Conservation (phyloP, 2,113 vertebrate species). For the Elaphurus davidianus region DNA sequence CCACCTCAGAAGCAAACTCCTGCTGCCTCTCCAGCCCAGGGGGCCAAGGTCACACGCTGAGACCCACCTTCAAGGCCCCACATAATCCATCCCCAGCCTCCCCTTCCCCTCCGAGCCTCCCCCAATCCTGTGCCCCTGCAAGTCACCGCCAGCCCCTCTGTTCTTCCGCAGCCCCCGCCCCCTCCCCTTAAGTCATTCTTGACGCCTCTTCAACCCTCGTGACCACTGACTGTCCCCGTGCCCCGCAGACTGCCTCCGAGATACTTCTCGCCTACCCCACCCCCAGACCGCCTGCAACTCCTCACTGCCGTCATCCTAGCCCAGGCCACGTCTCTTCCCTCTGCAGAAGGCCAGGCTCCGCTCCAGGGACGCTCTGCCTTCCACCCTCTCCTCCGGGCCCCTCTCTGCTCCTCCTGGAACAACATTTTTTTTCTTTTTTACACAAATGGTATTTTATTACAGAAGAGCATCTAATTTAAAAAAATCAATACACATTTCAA, state of each 20-base stretch:
- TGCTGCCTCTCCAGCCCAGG: not conserved
- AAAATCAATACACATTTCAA: constrained; percentile 52
- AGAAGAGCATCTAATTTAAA: constrained; percentile 55
- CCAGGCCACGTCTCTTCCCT: not conserved
- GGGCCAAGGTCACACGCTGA: not conserved
- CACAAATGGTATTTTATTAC: constrained; percentile 8
- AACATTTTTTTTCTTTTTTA: not conserved
- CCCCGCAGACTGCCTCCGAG: not conserved
- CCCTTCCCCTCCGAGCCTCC: not conserved
- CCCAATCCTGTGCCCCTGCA: rapidly evolving
- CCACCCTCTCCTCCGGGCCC: not conserved
- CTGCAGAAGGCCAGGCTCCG: not conserved
- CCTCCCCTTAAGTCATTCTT: not conserved
- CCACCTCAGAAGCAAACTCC: not conserved
- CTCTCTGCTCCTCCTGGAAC: not conserved
- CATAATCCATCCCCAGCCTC: no score
- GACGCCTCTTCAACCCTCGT: no score
- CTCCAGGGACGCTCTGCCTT: rapidly evolving
- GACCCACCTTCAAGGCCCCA: not conserved
- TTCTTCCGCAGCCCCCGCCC: not conserved
- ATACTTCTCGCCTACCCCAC: not conserved
- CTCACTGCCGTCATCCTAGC: not conserved
- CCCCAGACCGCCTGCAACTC: rapidly evolving
- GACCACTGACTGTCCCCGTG: not conserved
- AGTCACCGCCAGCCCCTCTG: not conserved